Evolutionary conservation across 1,140 invertebrate species (phyloP).

Genomic region (Temnothorax curvispinosus): DNA sequence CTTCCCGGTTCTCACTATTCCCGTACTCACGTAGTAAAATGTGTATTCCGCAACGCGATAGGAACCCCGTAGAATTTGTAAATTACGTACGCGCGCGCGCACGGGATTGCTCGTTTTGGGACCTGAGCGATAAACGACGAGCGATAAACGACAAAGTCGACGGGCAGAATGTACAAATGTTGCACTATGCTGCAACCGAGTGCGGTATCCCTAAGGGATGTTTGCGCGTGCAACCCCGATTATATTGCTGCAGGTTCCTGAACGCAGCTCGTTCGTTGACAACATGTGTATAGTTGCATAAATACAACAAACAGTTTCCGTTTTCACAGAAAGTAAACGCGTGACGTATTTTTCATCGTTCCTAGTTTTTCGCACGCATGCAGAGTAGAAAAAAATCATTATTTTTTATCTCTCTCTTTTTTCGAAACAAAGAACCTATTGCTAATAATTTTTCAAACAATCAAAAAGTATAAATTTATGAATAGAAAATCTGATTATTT

Average conservation of each 20-base stretch:
- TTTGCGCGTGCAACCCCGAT: constrained; percentile 56
- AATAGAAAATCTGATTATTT: neutral
- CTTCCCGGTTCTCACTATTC: neutral
- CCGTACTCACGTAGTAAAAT: neutral
- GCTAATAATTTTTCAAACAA: neutral
- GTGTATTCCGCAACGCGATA: neutral
- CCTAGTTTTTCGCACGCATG: neutral
- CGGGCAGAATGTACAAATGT: constrained; percentile 33
- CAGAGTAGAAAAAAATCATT: no score
- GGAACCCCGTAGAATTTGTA: constrained; percentile 45
- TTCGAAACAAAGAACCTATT: neutral
- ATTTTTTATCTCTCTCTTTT: neutral
- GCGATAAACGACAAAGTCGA: constrained; percentile 66
- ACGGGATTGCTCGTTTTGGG: constrained; percentile 26
- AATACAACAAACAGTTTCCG: neutral
- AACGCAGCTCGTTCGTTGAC: neutral
- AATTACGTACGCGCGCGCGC: neutral
- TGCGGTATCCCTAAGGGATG: constrained; percentile 58
- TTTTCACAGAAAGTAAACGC: constrained; percentile 6
- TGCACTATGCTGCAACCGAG: constrained; percentile 41
- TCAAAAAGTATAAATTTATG: neutral
- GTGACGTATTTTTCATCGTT: neutral
- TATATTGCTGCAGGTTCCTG: constrained; percentile 10
- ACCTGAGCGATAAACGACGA: constrained; percentile 67
- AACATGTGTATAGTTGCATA: constrained; percentile 5